Conservation (phyloP, 2,113 vertebrate species). For the Xenus cinereus region DNA sequence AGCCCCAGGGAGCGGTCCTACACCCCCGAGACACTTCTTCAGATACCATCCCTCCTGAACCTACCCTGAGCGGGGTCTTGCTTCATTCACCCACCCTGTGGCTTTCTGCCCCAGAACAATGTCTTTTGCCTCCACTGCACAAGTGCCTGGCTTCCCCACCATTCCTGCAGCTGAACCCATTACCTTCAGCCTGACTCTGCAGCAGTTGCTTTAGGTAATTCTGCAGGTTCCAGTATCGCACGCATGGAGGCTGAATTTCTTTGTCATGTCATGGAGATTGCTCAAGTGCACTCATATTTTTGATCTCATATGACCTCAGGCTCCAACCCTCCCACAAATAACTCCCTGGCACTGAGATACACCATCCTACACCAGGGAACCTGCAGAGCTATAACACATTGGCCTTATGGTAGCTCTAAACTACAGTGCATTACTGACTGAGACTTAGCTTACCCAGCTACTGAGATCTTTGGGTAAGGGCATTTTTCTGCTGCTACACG, state of each 20-base stretch:
- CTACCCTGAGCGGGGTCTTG: not conserved
- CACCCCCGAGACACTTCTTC: not conserved
- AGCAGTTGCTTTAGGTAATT: not conserved
- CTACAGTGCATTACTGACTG: not conserved
- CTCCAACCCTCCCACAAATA: not conserved
- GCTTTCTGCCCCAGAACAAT: not conserved
- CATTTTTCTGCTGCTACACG: not conserved
- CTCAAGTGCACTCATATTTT: not conserved
- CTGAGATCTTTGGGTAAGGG: not conserved
- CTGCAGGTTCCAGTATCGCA: not conserved
- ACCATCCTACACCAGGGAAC: not conserved
- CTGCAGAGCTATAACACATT: not conserved
- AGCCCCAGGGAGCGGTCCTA: not conserved
- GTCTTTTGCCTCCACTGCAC: not conserved
- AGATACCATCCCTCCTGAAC: not conserved
- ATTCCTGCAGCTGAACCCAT: not conserved
- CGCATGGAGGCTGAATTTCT: not conserved
- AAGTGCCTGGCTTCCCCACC: accelerated
- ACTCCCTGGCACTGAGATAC: not conserved
- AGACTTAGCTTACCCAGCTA: not conserved
- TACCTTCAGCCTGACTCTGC: not conserved
- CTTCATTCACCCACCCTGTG: not conserved
- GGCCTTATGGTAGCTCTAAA: not conserved
- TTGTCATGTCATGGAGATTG: not conserved
- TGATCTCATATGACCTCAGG: not conserved